Percentiles rank a stretch among this genome's conserved stretches.
These are phyloP conservation scores for Saccopteryx leptura DNA, from an alignment of 2,113 vertebrate genomes.

Conservation along the genomic window DNA sequence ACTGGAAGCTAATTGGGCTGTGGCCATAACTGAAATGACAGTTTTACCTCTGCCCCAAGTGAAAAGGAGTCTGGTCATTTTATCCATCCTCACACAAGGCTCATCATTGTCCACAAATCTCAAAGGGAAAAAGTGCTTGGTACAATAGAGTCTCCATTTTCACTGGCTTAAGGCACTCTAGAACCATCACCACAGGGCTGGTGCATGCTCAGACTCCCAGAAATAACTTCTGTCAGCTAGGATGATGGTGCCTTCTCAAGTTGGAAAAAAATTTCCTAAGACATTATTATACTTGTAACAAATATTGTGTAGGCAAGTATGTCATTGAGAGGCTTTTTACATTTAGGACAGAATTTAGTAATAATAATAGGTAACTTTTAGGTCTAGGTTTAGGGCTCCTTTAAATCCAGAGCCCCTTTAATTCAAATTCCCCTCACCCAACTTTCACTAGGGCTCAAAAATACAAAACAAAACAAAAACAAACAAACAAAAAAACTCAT, in stretches of 20 bases:
- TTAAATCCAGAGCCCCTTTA: too few relatives aligned
- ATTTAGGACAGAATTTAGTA: background rate
- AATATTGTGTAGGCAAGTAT: background rate
- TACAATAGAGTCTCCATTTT: background rate
- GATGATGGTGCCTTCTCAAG: background rate
- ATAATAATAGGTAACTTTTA: slow-evolving; percentile 27
- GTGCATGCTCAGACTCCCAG: background rate
- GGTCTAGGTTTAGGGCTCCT: too few relatives aligned
- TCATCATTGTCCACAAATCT: background rate
- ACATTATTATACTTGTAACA: background rate
- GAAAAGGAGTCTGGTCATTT: background rate
- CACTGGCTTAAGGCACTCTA: background rate
- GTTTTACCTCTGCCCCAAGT: background rate
- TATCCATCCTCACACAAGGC: background rate
- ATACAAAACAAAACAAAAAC: too few relatives aligned
- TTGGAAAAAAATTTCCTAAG: slow-evolving; percentile 15
- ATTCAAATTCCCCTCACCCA: too few relatives aligned
- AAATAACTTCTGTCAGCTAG: background rate
- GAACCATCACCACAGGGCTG: too few relatives aligned
- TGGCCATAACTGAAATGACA: background rate
- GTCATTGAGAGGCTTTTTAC: background rate
- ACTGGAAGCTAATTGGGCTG: background rate
- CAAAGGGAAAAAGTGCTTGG: background rate
- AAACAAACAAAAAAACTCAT: too few relatives aligned
- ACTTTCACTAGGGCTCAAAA: too few relatives aligned